These are phyloP conservation scores for Danionella dracula DNA, from an alignment of 2,797 vertebrate genomes.

Conservation along the genomic window DNA sequence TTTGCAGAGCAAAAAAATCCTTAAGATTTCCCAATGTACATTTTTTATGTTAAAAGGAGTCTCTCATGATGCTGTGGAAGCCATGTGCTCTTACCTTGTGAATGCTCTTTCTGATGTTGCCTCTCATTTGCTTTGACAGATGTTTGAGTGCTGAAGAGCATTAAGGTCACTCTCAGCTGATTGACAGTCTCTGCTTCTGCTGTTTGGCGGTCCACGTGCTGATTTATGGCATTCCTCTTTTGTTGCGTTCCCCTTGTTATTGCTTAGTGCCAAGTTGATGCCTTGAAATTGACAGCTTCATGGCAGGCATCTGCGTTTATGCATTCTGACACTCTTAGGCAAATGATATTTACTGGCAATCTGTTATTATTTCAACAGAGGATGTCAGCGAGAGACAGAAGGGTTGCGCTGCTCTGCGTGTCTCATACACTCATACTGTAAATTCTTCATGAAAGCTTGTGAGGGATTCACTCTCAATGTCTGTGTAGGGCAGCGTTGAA, in stretches of 20 bases:
- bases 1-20: too few relatives aligned
- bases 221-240: background rate
- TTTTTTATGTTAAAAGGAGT: too few relatives aligned
- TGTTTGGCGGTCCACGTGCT: constrained; percentile 1
- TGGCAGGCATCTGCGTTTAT: background rate
- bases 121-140: constrained; percentile 30
- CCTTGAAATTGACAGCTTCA: background rate
- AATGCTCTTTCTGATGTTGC: background rate
- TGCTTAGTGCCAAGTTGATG: background rate
- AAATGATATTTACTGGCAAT: constrained; percentile 4
- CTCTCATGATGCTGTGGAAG: background rate
- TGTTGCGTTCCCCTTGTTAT: background rate
- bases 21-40: too few relatives aligned
- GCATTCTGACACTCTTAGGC: background rate
- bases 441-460: background rate
- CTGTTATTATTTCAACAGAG: constrained; percentile 16
- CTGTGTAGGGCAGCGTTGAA: too few relatives aligned
- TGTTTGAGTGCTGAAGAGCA: constrained; percentile 15
- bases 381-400: constrained; percentile 6
- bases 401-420: background rate
- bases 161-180: constrained; percentile 21
- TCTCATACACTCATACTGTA: background rate
- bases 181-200: constrained; percentile 10
- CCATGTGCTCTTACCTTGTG: background rate
- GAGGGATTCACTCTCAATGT: too few relatives aligned